Evolutionary conservation across 2,888 invertebrate genomes (phyloP), one percentile per base, ranked within the genome.

Genomic region (Eupsilia transversa): DNA sequence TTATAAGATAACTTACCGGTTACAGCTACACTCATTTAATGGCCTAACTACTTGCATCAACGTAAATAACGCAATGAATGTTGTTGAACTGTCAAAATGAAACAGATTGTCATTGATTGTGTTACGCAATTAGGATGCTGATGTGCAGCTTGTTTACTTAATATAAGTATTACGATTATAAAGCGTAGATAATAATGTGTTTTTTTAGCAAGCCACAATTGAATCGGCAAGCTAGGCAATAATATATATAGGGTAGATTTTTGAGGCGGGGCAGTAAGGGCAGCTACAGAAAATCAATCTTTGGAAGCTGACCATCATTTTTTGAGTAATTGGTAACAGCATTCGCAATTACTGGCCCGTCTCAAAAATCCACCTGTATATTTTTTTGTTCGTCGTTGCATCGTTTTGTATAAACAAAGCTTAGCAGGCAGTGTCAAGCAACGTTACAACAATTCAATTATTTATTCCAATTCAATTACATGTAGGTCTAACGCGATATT

Each of bases 1-100:
- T 54, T 74, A 46, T 46, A 23, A 64, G 74, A 79, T 79, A 77
- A 74, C 68, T 63, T 70, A 64, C 60, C 46, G 27, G 69, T 63
- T 57, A 77, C 60, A n/a, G n/a, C n/a, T n/a, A n/a, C 71, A 67
- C 72, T 56, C 38, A 65, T 56, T 84, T 76, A 84, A 78, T 74
- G 33, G 60, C 5, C 23, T 66, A 56, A 17, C 59, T 84, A 70
- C 70, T 84, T 64, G 52, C 56, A 70, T n/a, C n/a, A n/a, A n/a
- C n/a, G n/a, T n/a, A n/a, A n/a, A n/a, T n/a, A n/a, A n/a, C n/a
- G n/a, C n/a, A n/a, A n/a, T n/a, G n/a, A n/a, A n/a, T n/a, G n/a
- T n/a, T n/a, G n/a, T n/a, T n/a, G n/a, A n/a, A n/a, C n/a, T n/a
- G n/a, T n/a, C n/a, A n/a, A n/a, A n/a, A n/a, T n/a, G n/a, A n/a